Percentiles rank a stretch among this genome's conserved stretches.
Evolutionary conservation across 2,797 vertebrate species (phyloP).

Genomic region (Odontamblyopus rebecca): DNA sequence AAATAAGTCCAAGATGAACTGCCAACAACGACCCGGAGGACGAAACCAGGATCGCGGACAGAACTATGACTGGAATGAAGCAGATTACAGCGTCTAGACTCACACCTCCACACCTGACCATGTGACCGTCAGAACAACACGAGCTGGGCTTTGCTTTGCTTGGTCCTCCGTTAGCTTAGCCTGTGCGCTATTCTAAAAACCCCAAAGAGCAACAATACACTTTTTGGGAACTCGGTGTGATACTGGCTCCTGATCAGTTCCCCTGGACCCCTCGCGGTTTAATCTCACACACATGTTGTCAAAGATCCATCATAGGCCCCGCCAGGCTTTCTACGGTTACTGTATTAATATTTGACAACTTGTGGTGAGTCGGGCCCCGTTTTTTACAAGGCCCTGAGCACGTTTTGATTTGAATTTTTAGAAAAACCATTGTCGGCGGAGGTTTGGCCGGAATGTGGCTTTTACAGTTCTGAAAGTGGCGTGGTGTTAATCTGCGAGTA

Average conservation of each 20-base stretch:
- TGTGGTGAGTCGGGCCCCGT: slow-evolving; percentile 4
- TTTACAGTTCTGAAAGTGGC: too few species aligned
- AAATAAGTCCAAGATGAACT: neutral
- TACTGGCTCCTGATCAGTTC: neutral
- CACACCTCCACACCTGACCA: neutral
- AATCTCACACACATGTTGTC: slow-evolving; percentile 17
- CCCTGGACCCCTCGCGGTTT: neutral
- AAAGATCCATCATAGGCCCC: neutral
- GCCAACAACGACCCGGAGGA: neutral
- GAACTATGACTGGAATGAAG: neutral
- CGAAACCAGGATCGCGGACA: neutral
- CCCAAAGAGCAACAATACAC: slow-evolving; percentile 2
- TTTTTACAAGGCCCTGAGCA: slow-evolving; percentile 12
- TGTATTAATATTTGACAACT: slow-evolving; percentile 16
- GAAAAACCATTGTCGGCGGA: neutral
- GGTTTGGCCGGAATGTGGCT: neutral
- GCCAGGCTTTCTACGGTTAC: neutral
- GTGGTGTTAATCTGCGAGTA: slow-evolving; percentile 1
- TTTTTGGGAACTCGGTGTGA: slow-evolving; percentile 10
- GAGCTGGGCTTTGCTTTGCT: neutral
- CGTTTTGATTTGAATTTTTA: slow-evolving; percentile 3
- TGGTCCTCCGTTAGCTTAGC: neutral
- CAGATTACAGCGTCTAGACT: neutral
- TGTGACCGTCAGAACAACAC: neutral
- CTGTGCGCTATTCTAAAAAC: neutral